Evolutionary conservation across 2,888 invertebrate genomes (phyloP).

Genomic region (Phasia obesa): DNA sequence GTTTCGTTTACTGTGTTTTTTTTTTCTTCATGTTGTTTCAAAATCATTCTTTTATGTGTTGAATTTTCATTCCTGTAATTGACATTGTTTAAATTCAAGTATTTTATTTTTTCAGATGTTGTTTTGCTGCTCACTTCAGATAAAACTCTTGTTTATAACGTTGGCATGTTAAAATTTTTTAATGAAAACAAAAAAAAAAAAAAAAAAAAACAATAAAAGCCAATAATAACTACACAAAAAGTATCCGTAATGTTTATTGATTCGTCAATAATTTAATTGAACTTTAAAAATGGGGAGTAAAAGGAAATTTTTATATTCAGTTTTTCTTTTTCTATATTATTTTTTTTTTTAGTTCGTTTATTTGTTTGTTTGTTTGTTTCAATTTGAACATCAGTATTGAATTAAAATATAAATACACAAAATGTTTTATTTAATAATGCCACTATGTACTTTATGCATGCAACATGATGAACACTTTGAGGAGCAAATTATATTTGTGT

Average conservation of each 20-base stretch:
- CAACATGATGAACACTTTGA: slow-evolving; percentile 41
- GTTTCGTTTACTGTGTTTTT: not conserved
- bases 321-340: not conserved
- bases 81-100: slow-evolving; percentile 67
- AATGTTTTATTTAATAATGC: slow-evolving; percentile 46
- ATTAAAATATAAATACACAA: slow-evolving; percentile 32
- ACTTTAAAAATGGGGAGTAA: slow-evolving; percentile 57
- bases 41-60: slow-evolving; percentile 62
- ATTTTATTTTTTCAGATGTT: not conserved
- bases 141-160: slow-evolving; percentile 17
- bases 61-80: slow-evolving; percentile 70
- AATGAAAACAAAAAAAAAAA: not conserved
- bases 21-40: slow-evolving; percentile 4
- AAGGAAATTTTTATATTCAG: slow-evolving; percentile 26
- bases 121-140: slow-evolving; percentile 26
- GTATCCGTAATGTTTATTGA: slow-evolving; percentile 62
- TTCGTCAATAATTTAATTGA: slow-evolving; percentile 70
- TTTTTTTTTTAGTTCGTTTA: slow-evolving; percentile 26
- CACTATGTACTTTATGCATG: slow-evolving; percentile 13
- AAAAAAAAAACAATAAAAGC: slow-evolving; percentile 18
- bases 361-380: slow-evolving; percentile 14
- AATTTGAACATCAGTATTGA: slow-evolving; percentile 28
- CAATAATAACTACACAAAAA: slow-evolving; percentile 11
- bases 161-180: slow-evolving; percentile 36
- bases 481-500: slow-evolving; percentile 32